Conservation (phyloP, 1,140 invertebrate genomes). For the Anastrepha obliqua region DNA sequence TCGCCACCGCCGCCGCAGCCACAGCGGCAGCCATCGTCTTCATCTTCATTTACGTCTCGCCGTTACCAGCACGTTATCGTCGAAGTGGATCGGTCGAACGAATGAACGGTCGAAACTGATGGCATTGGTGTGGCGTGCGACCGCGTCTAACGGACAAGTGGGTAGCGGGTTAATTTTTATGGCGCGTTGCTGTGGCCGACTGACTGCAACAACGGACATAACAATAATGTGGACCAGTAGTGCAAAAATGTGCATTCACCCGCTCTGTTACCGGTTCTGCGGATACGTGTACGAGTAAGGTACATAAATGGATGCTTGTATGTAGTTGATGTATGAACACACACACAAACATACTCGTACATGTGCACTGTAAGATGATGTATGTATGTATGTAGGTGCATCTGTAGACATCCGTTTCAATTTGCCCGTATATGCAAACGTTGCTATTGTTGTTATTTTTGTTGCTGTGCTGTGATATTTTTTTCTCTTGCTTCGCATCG, state of each 20-base stretch:
- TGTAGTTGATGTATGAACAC: not conserved
- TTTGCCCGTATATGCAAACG: not conserved
- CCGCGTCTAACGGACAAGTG: constrained; percentile 40
- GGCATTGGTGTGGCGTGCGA: not conserved
- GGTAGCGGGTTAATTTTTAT: constrained; percentile 48
- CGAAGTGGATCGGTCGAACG: not conserved
- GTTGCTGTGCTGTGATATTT: not conserved
- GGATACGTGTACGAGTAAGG: not conserved
- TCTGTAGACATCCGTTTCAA: constrained; percentile 44
- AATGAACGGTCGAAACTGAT: constrained; percentile 9
- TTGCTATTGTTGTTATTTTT: constrained; percentile 12
- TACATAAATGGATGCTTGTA: not conserved
- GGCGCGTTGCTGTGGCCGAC: constrained; percentile 15
- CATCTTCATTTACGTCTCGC: too few species aligned
- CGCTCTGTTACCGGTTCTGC: constrained; percentile 23
- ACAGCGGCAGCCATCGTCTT: too few species aligned
- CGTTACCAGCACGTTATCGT: not conserved
- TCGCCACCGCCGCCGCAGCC: not conserved
- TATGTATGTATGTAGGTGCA: not conserved
- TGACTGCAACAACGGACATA: constrained; percentile 36
- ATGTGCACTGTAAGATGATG: too few species aligned
- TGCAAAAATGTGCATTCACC: constrained; percentile 53
- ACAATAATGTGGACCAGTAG: constrained; percentile 37
- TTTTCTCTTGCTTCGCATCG: not conserved
- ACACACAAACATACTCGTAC: not conserved